Percentiles rank a stretch among this genome's conserved stretches.
Conservation (phyloP, 2,797 vertebrate genomes). For the Eulemur coronatus region DNA sequence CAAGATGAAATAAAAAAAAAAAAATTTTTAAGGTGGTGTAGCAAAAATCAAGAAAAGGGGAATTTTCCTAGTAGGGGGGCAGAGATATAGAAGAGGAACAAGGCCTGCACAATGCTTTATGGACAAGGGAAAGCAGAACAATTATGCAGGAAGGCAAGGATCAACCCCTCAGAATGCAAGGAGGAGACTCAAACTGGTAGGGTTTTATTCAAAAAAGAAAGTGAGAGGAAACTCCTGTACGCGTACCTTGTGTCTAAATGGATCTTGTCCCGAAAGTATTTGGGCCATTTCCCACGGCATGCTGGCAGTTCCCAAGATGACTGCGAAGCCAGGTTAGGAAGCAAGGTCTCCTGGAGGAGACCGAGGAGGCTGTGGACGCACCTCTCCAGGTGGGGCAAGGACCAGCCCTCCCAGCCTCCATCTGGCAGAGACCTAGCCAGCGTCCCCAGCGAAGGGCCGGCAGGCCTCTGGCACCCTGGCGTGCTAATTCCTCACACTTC, state of each 20-base stretch:
- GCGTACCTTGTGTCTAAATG: neutral
- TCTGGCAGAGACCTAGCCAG: no score
- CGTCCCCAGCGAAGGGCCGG: neutral
- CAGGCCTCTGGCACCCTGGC: neutral
- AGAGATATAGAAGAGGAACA: neutral
- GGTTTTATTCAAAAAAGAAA: neutral
- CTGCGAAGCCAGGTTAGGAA: neutral
- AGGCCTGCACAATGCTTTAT: neutral
- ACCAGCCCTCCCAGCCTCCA: neutral
- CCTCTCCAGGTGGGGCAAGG: neutral
- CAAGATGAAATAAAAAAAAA: no score
- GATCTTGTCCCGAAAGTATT: neutral
- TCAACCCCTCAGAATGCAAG: neutral
- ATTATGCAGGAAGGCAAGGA: neutral
- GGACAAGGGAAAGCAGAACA: neutral
- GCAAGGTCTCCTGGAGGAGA: neutral
- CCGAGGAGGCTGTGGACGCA: no score
- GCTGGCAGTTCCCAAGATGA: neutral
- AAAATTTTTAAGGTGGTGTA: neutral
- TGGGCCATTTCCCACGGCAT: neutral
- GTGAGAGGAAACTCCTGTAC: neutral
- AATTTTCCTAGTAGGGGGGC: neutral
- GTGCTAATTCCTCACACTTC: neutral
- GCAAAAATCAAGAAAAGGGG: neutral
- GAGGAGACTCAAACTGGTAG: neutral